Evolutionary conservation across 1,140 invertebrate genomes (phyloP), one percentile per base, ranked within the genome.

Genomic region (Adoxophyes honmai): DNA sequence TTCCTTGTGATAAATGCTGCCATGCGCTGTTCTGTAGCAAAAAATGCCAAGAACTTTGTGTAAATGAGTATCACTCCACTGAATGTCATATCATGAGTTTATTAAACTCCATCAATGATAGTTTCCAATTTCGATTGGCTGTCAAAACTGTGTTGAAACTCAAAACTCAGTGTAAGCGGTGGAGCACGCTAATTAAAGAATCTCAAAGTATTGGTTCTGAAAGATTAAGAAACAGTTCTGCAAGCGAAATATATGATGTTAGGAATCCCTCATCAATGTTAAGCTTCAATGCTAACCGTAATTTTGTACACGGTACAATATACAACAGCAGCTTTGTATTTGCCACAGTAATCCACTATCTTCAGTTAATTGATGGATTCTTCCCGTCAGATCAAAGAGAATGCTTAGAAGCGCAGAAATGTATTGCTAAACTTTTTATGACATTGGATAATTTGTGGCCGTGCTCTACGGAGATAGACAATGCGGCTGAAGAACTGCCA

Each of bases 61-160:
- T 36, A n/a, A 51, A 55, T 34, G 59, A 60, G 36, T 56, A 52
- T 34, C 59, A 60, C 8, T 39, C 16, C 13, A 38, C 52, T 13
- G 53, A 60, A 52, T 60, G 59, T 28, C 42, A 55, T 7, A 28
- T 60, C 8, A 15, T 55, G 15, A 33, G 18, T n/a, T 3, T 51
- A 8, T 14, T 48, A 5, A 21, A n/a, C 3, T 1, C 18, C 51
- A 18, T 55, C 38, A 13, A 52, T 15, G 51, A 10, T 3, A 33
- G 51, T 7, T 1, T 14, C 28, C 14, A 15, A 4, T 35, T 52
- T 28, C 34, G 34, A 15, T 16, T 52, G 10, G 6, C 34, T 9
- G 48, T 33, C 7, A 21, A 11, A 13, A 33, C 39, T 13, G 42
- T 44, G 8, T 16, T 60, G 33, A 60, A 60, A 37, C 7, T 60